Evolutionary conservation across 2,113 vertebrate genomes (phyloP).

Genomic region (Ondatra zibethicus): DNA sequence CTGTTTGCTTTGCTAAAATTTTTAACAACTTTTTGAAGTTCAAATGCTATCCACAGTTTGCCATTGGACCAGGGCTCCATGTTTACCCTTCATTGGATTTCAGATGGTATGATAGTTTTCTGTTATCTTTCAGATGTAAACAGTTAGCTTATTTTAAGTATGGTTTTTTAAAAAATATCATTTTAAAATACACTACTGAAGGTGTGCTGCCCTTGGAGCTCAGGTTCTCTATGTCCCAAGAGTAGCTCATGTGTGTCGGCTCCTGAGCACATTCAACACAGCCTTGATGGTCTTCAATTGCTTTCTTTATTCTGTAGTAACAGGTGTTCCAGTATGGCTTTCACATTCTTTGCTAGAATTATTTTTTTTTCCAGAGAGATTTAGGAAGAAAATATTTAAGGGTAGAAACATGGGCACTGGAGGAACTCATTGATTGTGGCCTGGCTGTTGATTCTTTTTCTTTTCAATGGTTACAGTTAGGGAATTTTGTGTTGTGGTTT

Average conservation of each 20-base stretch:
- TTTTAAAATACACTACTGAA: neutral
- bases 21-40: neutral
- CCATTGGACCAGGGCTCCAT: neutral
- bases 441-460: neutral
- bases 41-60: neutral
- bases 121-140: neutral
- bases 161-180: neutral
- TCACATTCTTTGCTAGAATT: neutral
- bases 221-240: neutral
- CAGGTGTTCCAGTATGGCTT: neutral
- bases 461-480: neutral
- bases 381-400: neutral
- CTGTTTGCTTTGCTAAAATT: neutral
- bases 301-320: neutral
- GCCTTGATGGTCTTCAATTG: neutral
- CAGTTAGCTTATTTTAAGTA: neutral
- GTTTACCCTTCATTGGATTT: neutral
- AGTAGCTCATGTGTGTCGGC: neutral
- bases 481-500: neutral
- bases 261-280: neutral
- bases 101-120: neutral
- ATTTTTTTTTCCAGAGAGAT: neutral
- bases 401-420: neutral
- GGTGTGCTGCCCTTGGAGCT: neutral
- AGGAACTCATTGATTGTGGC: too few species aligned